Evolutionary conservation across 2,888 invertebrate genomes (phyloP), one percentile per base, ranked within the genome.

Genomic region (Toxonevra muliebris): DNA sequence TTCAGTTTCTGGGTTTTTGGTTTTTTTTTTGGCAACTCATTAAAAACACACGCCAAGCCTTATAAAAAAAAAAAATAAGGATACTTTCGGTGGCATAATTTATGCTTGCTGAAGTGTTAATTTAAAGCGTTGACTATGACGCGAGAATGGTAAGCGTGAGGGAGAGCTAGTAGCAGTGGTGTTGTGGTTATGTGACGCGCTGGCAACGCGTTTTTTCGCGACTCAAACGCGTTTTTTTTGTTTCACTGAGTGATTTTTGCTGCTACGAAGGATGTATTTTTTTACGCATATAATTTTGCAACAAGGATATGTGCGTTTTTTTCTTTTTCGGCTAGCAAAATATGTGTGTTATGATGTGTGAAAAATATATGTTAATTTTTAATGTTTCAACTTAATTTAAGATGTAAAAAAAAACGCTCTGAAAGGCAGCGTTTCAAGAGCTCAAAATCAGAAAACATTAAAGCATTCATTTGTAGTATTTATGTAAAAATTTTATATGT

Each of bases 91-190:
- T 69, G 66, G 71, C 70, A 73, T 74, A 75, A 74, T 73, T 75
- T 74, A 73, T 73, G 73, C 71, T 69, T 72, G 69, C 73, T 74
- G 74, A 75, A 74, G 75, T 75, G 74, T 76, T 76, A 76, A 76
- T 76, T 74, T 76, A 70, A 75, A 73, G 71, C 71, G 72, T 52
- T 72, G 68, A 19, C 30, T 30, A 30, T 30, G 30, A 30, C 30
- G 30, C 60, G 1, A 45, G 30, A 30, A 30, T 30, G 30, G 30
- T 30, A 30, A 30, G 3, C 3, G 7, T 30, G 30, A 30, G 30
- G 30, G 30, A 30, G 30, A 2, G 30, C 3, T 7, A 30, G 30
- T 30, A 7, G 30, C 7, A n/a, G n/a, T n/a, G n/a, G n/a, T n/a
- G n/a, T n/a, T n/a, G n/a, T n/a, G n/a, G n/a, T 30, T 2, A 30